Conservation (phyloP, 2,888 invertebrate species). For the Ectemnius lituratus region DNA sequence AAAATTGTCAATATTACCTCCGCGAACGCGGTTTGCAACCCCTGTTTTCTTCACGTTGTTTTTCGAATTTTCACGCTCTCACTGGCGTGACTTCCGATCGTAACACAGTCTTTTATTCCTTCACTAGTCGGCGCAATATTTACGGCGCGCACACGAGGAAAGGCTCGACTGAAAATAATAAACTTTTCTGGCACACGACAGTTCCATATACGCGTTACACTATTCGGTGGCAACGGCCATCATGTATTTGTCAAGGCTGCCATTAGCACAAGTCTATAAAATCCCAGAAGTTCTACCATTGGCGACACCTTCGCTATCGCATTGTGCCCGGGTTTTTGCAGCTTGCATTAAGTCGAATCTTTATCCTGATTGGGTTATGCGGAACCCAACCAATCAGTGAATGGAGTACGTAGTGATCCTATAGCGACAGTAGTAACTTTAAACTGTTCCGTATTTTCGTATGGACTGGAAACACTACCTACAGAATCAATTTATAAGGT, state of each 20-base stretch:
- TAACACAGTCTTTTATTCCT: constrained; percentile 43
- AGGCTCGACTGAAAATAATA: constrained; percentile 62
- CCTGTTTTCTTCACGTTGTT: constrained; percentile 65
- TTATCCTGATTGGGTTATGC: constrained; percentile 41
- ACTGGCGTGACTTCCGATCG: constrained; percentile 37
- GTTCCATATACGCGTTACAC: constrained; percentile 74
- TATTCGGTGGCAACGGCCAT: constrained; percentile 75
- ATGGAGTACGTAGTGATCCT: constrained; percentile 31
- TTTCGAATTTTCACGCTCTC: constrained; percentile 43
- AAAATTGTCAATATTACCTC: constrained; percentile 75
- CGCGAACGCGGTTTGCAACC: constrained; percentile 71
- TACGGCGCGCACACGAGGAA: constrained; percentile 47
- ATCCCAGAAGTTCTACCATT: constrained; percentile 57
- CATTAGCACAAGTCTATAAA: constrained; percentile 66
- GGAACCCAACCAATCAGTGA: constrained; percentile 40
- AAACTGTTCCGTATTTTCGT: too few species aligned
- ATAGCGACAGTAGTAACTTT: constrained; percentile 6
- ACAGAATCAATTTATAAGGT: too few species aligned
- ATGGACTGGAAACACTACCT: too few species aligned
- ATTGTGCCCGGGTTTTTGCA: constrained; percentile 52
- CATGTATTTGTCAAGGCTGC: constrained; percentile 75
- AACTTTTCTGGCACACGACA: constrained; percentile 66
- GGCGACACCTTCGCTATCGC: constrained; percentile 56
- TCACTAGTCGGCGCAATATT: constrained; percentile 47
- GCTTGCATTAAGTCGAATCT: constrained; percentile 42